phyloP scores from a whole-genome alignment of 2,888 invertebrate species.

The Periphyllus acericola region DNA sequence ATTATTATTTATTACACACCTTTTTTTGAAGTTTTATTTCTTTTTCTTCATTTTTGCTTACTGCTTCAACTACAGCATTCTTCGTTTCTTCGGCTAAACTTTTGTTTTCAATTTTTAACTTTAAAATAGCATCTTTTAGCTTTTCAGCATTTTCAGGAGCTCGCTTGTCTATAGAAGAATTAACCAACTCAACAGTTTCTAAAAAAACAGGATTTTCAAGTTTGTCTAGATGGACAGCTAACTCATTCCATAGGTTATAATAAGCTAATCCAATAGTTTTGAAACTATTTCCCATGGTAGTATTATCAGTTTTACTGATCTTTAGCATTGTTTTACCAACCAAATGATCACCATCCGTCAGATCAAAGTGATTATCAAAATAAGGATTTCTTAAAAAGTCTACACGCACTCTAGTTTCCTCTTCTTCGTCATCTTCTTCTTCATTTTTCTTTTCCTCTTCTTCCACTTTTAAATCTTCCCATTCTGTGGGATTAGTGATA shows the following conservation, averaged over 20 bases:
- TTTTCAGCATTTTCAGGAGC: conserved; percentile 61
- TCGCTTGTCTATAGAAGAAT: conserved; percentile 53
- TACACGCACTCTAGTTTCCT: conserved; percentile 80
- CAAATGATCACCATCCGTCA: conserved; percentile 76
- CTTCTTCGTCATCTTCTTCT: conserved; percentile 69
- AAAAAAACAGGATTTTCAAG: conserved; percentile 66
- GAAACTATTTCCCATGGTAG: conserved; percentile 71
- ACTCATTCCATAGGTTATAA: conserved; percentile 75
- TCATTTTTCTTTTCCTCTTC: conserved; percentile 68
- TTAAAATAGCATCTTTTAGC: conserved; percentile 66
- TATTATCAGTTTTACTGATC: conserved; percentile 70
- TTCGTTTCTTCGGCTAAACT: conserved; percentile 65
- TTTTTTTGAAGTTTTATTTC: conserved; percentile 73
- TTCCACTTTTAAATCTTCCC: conserved; percentile 67
- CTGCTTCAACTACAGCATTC: conserved; percentile 70
- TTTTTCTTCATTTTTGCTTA: conserved; percentile 71
- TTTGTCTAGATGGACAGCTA: conserved; percentile 66
- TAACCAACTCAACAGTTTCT: conserved; percentile 42
- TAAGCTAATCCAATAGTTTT: conserved; percentile 76
- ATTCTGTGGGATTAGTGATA: conserved; percentile 70
- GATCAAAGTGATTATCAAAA: conserved; percentile 91
- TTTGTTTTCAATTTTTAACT: conserved; percentile 67
- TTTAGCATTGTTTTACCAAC: conserved; percentile 85
- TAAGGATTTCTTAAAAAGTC: conserved; percentile 82
- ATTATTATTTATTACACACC: conserved; percentile 66